These are phyloP conservation scores for Clamator glandarius DNA, from an alignment of 2,797 vertebrate genomes.

Conservation along the genomic window DNA sequence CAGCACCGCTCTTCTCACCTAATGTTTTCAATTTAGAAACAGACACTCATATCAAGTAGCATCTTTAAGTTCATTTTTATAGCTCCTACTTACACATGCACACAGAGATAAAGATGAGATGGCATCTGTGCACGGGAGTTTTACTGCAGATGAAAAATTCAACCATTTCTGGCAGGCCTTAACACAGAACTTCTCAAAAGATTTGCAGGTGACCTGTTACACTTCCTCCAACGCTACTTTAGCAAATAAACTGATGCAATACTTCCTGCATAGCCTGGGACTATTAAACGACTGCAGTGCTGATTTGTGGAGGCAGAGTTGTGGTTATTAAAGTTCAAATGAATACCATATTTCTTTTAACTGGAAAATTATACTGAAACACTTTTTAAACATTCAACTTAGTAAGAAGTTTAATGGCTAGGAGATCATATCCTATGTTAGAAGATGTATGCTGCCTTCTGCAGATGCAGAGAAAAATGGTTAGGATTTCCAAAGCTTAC, in stretches of 20 bases:
- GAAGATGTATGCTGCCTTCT: neutral
- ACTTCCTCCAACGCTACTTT: neutral
- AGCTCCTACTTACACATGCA: neutral
- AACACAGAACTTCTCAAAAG: neutral
- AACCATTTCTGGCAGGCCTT: neutral
- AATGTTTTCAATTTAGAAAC: neutral
- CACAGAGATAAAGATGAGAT: neutral
- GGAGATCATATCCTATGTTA: neutral
- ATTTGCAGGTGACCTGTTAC: neutral
- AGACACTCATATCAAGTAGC: neutral
- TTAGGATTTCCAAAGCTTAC: neutral
- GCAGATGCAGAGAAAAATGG: neutral
- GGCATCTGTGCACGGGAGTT: neutral
- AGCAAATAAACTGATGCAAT: neutral
- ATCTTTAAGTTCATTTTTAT: neutral
- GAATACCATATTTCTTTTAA: too few species aligned
- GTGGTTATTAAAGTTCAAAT: neutral
- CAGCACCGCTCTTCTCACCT: neutral
- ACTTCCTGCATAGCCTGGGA: neutral
- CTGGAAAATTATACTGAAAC: neutral
- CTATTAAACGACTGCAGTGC: neutral
- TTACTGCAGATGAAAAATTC: neutral
- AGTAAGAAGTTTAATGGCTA: neutral
- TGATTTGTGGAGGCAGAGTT: neutral
- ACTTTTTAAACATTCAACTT: neutral